These are phyloP conservation scores for Pampusana beccarii DNA, from an alignment of 2,113 vertebrate genomes.

Conservation along the genomic window DNA sequence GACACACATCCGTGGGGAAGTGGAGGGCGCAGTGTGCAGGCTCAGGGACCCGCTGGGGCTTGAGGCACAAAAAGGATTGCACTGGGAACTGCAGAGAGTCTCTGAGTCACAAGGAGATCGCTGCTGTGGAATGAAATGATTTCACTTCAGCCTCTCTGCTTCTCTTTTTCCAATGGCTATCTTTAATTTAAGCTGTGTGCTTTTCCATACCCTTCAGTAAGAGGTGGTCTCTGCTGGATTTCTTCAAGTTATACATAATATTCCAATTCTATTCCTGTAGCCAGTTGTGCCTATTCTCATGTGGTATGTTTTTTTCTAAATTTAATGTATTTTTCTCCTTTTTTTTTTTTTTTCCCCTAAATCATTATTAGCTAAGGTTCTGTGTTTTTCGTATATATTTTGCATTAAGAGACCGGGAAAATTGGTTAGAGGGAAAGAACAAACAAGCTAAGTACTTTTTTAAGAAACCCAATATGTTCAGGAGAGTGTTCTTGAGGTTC, in stretches of 20 bases:
- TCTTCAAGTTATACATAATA: not conserved
- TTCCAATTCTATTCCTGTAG: not conserved
- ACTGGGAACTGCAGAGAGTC: not conserved
- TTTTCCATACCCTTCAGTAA: not conserved
- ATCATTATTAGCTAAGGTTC: not conserved
- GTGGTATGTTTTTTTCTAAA: not conserved
- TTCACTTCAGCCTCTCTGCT: not conserved
- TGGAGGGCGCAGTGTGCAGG: not conserved
- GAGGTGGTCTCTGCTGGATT: not conserved
- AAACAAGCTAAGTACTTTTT: not conserved
- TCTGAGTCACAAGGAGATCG: not conserved
- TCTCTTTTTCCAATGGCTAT: not conserved
- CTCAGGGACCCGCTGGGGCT: not conserved
- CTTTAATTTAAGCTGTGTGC: not conserved
- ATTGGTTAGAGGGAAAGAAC: not conserved
- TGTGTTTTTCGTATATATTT: not conserved
- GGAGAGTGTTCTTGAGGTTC: not conserved
- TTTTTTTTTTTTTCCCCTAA: no score
- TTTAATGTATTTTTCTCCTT: not conserved
- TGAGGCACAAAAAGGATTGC: constrained; percentile 10
- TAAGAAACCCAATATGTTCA: not conserved
- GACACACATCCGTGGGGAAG: not conserved
- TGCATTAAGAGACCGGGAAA: not conserved
- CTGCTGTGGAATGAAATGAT: not conserved
- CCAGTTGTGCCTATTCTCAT: not conserved